A percentile compares a stretch with the other conserved stretches of the same genome.
phyloP scores from a whole-genome alignment of 1,140 invertebrate genomes.

The Oryzaephilus surinamensis region DNA sequence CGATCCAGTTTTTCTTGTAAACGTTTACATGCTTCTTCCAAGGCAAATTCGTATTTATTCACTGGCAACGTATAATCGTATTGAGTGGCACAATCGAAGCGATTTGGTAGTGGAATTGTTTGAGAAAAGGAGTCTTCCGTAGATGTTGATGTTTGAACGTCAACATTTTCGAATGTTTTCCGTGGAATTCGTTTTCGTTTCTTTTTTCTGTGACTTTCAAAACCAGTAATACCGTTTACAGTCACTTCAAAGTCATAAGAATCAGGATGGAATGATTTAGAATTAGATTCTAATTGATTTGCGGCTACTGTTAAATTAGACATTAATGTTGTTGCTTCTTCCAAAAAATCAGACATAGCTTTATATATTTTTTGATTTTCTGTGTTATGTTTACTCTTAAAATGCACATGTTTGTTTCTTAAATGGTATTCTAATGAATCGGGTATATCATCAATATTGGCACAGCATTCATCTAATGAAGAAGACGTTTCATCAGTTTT shows the following conservation, averaged over 20 bases:
- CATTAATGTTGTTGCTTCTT: slow-evolving; percentile 32
- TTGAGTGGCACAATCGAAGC: no score
- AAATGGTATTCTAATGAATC: slow-evolving; percentile 28
- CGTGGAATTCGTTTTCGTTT: slow-evolving; percentile 1
- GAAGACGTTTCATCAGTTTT: slow-evolving; percentile 2
- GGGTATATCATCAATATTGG: slow-evolving; percentile 13
- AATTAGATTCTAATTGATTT: slow-evolving; percentile 12
- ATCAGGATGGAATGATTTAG: slow-evolving; percentile 2
- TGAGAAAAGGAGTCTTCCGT: no score
- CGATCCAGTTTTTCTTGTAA: slow-evolving; percentile 23
- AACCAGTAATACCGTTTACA: slow-evolving; percentile 18
- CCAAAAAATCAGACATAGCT: slow-evolving; percentile 31
- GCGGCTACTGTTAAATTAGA: slow-evolving; percentile 25
- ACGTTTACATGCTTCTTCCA: slow-evolving; percentile 28
- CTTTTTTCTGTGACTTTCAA: slow-evolving; percentile 9
- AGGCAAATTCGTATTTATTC: slow-evolving; percentile 29
- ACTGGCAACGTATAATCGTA: slow-evolving; percentile 11
- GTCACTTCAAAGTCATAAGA: slow-evolving; percentile 19
- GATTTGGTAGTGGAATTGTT: no score
- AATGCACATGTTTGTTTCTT: slow-evolving; percentile 24
- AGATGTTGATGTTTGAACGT: no score
- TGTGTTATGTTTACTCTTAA: slow-evolving; percentile 14
- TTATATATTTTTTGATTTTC: slow-evolving; percentile 20
- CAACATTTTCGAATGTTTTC: no score
- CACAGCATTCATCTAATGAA: slow-evolving; percentile 5